Conservation (phyloP, 2,113 vertebrate species). For the Pygoscelis antarcticus region DNA sequence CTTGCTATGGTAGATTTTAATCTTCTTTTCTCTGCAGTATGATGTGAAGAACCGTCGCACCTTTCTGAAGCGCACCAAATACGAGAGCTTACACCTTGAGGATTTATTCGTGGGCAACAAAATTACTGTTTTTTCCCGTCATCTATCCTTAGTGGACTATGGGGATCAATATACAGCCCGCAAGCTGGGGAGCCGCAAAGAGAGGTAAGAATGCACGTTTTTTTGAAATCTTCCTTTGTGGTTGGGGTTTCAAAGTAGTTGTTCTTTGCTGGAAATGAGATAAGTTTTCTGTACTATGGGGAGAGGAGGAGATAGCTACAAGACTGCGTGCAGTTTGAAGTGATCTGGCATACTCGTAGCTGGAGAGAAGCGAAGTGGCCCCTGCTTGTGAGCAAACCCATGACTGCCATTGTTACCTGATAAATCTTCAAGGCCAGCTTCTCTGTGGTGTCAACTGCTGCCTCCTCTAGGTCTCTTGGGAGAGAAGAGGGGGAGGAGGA, state of each 20-base stretch:
- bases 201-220: conserved; percentile 79
- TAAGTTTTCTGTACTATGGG: not conserved
- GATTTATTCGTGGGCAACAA: conserved; percentile 92
- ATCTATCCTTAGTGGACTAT: conserved; percentile 87
- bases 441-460: not conserved
- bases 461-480: not conserved
- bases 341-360: not conserved
- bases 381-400: not conserved
- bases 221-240: not conserved
- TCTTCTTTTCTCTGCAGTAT: conserved; percentile 75
- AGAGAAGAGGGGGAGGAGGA: not conserved
- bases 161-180: conserved; percentile 91
- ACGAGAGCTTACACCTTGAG: conserved; percentile 81
- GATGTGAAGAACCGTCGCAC: conserved; percentile 90
- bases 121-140: conserved; percentile 89
- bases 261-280: not conserved
- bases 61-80: conserved; percentile 88
- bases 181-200: conserved; percentile 89
- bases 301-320: not conserved
- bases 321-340: not conserved
- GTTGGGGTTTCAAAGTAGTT: not conserved
- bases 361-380: not conserved
- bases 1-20: not conserved
- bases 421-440: not conserved
- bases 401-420: not conserved